phyloP scores from a whole-genome alignment of 1,140 invertebrate species.

The Mactra quadrangularis region DNA sequence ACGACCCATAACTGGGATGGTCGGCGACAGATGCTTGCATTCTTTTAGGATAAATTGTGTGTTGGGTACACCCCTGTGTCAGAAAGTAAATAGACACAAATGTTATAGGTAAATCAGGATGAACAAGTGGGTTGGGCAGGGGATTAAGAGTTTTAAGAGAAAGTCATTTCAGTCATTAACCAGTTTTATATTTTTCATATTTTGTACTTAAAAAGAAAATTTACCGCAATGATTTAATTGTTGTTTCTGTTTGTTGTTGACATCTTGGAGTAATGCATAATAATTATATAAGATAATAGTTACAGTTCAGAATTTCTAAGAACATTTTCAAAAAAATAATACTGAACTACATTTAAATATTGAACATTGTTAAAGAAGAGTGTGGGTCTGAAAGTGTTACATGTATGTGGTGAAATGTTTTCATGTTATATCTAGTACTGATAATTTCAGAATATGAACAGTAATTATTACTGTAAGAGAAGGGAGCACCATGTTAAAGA shows the following conservation, averaged over 20 bases:
- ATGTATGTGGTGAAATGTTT: slow-evolving; percentile 27
- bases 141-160: slow-evolving; percentile 37
- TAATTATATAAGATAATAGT: slow-evolving; percentile 35
- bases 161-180: slow-evolving; percentile 37
- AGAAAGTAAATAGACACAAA: slow-evolving; percentile 35
- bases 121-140: slow-evolving; percentile 34
- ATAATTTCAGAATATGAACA: slow-evolving; percentile 30
- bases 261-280: slow-evolving; percentile 44
- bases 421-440: slow-evolving; percentile 18
- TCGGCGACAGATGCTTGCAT: slow-evolving; percentile 36
- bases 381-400: slow-evolving; percentile 19
- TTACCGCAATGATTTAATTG: slow-evolving; percentile 38
- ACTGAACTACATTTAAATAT: slow-evolving; percentile 18
- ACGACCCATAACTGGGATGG: too few relatives aligned
- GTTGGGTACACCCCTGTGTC: slow-evolving; percentile 25
- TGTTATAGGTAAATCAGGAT: slow-evolving; percentile 37
- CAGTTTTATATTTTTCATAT: slow-evolving; percentile 38
- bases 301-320: slow-evolving; percentile 30
- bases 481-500: slow-evolving; percentile 28
- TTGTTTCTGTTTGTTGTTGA: slow-evolving; percentile 35
- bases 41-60: slow-evolving; percentile 37
- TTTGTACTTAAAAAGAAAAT: slow-evolving; percentile 34
- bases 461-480: slow-evolving; percentile 29
- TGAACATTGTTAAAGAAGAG: slow-evolving; percentile 17
- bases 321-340: slow-evolving; percentile 46